phyloP scores from a whole-genome alignment of 1,140 invertebrate genomes.

The Drosophila teissieri region DNA sequence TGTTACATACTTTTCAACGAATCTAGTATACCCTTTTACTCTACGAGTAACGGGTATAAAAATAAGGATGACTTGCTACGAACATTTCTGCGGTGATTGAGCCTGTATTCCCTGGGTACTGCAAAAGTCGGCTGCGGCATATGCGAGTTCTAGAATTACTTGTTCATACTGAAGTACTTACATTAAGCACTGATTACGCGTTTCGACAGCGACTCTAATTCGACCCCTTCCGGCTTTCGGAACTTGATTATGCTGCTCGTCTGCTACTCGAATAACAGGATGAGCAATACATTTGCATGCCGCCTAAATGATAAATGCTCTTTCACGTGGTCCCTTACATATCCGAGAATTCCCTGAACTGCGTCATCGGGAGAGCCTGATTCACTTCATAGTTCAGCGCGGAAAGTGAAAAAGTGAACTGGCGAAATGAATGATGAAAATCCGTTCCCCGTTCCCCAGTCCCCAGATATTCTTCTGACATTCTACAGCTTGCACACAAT shows the following conservation, averaged over 20 bases:
- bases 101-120: background rate
- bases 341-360: slow-evolving; percentile 60
- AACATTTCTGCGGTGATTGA: background rate
- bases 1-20: too few relatives aligned
- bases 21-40: too few relatives aligned
- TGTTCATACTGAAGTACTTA: slow-evolving; percentile 38
- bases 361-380: slow-evolving; percentile 42
- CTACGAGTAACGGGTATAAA: too few relatives aligned
- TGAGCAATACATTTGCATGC: slow-evolving; percentile 68
- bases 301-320: slow-evolving; percentile 29
- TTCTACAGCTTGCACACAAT: slow-evolving; percentile 64
- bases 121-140: slow-evolving; percentile 12
- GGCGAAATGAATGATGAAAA: slow-evolving; percentile 76
- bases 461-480: slow-evolving; percentile 61
- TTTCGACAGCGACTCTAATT: slow-evolving; percentile 35
- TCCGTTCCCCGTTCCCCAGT: slow-evolving; percentile 70
- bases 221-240: slow-evolving; percentile 23
- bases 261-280: slow-evolving; percentile 32
- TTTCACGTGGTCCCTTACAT: slow-evolving; percentile 11
- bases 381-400: slow-evolving; percentile 76
- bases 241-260: background rate
- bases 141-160: slow-evolving; percentile 50
- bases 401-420: slow-evolving; percentile 54
- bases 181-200: slow-evolving; percentile 43
- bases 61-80: background rate